A percentile compares a stretch with the other conserved stretches of the same genome.
These are phyloP conservation scores for Gymnorhina tibicen DNA, from an alignment of 2,113 vertebrate genomes.

Conservation along the genomic window DNA sequence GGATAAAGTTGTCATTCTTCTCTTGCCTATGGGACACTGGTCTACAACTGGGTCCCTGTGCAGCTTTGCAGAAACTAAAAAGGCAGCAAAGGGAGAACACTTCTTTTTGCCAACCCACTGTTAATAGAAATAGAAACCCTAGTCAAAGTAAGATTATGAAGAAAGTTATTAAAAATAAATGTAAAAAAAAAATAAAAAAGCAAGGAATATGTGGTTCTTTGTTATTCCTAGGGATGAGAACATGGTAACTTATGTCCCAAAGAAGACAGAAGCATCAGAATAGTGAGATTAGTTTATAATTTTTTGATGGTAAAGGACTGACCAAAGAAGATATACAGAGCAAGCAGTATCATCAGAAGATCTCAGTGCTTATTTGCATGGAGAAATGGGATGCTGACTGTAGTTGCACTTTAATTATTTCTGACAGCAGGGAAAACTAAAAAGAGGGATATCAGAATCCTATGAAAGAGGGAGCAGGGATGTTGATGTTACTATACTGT, in stretches of 20 bases:
- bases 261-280: background rate
- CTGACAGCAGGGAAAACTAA: background rate
- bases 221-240: background rate
- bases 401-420: background rate
- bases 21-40: background rate
- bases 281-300: background rate
- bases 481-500: background rate
- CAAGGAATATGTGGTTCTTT: background rate
- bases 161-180: background rate
- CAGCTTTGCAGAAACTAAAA: background rate
- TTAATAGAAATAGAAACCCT: background rate
- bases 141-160: background rate
- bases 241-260: background rate
- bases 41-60: background rate
- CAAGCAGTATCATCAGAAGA: background rate
- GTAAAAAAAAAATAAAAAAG: fast-evolving
- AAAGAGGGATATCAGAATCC: background rate
- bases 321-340: background rate
- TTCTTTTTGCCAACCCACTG: background rate
- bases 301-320: background rate
- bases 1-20: background rate
- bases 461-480: background rate
- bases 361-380: background rate
- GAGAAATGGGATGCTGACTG: background rate
- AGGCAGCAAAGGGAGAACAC: background rate